Base-by-base conservation (phyloP, 2,797 vertebrate genomes). In the Buphagus erythrorhynchus region DNA sequence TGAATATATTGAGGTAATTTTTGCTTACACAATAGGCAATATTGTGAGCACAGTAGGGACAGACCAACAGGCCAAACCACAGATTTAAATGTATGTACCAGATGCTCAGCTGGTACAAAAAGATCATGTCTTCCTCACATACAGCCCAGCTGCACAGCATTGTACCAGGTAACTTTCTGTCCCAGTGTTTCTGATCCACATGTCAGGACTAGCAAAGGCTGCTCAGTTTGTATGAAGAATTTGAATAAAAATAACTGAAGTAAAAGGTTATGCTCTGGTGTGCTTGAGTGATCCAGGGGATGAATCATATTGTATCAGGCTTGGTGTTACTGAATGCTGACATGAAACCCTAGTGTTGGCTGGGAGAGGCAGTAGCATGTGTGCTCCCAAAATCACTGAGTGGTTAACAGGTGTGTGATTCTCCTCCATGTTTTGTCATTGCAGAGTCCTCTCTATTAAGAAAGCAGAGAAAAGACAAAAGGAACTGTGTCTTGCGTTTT, bases 291-390 rank as follows among this genome's bases (percentile, higher is more conserved):
- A 43, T 6, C 19, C 31, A 28, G 2, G 6, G 13, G 6, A 22
- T 1, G 0, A 66, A 58, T 40, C n/a, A 26, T 19, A 5, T 9
- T 55, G 8, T 16, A 31, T 43, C 33, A 46, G 13, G 10, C 26
- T 54, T 18, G 5, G 7, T 33, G 65, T 58, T 85, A 66, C 13
- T 24, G 10, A 38, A 82, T 20, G 7, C 6, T 65, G 20, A 4
- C 46, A 15, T 0, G 1, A 46, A 84, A 20, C 7, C 22, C 6
- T 19, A 4, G 9, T 28, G 22, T 12, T 66, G 24, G 1, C n/a
- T 62, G 21, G 8, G 10, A 65, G 10, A 4, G 4, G 3, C 17
- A 45, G 26, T 10, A 69, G 8, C 46, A 6, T 1, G 0, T 24
- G 16, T 26, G 19, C 7, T 74, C 10, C 31, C 19, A 42, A 76